Evolutionary conservation across 2,113 vertebrate genomes (phyloP).

Genomic region (Glaucidium brasilianum): DNA sequence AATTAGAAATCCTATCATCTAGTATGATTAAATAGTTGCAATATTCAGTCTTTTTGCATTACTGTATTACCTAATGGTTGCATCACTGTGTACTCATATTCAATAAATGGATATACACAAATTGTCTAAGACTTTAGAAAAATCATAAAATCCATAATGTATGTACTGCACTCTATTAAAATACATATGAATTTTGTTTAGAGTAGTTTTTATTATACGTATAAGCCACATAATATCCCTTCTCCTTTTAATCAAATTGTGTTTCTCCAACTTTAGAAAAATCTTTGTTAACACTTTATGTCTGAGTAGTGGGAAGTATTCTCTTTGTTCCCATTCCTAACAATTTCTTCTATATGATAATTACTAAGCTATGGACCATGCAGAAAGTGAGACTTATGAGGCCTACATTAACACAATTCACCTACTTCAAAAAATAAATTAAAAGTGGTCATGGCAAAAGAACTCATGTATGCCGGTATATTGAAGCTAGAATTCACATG

Average conservation of each 20-base stretch:
- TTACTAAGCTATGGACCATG: not conserved
- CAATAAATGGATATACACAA: not conserved
- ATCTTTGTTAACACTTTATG: not conserved
- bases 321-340: not conserved
- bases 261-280: not conserved
- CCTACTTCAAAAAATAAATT: not conserved
- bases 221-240: not conserved
- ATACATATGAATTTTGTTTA: not conserved
- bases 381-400: not conserved
- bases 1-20: not conserved
- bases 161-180: not conserved
- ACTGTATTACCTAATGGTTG: not conserved
- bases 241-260: not conserved
- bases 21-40: not conserved
- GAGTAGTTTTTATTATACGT: not conserved
- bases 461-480: accelerated
- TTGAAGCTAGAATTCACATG: not conserved
- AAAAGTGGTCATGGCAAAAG: not conserved
- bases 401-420: not conserved
- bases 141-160: not conserved
- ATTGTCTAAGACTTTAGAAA: not conserved
- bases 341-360: not conserved
- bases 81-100: not conserved
- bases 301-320: not conserved
- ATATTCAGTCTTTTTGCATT: not conserved